Percentiles rank a stretch among this genome's conserved stretches.
Conservation (phyloP, 1,140 invertebrate genomes). For the Conus betulinus region DNA sequence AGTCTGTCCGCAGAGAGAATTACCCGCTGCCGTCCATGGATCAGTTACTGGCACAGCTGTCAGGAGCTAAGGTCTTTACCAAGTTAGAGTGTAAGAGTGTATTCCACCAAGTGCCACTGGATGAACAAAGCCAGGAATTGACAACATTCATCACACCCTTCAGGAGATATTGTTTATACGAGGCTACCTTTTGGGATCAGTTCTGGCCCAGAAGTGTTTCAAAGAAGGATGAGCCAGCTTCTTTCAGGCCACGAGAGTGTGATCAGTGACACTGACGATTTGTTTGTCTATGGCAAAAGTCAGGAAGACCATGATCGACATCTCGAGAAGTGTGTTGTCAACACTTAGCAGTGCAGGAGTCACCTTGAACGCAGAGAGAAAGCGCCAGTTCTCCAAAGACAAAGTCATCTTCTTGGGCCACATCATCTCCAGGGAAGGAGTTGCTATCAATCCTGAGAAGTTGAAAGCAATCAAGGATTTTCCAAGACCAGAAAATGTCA, state of each 20-base stretch:
- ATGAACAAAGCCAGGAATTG: slow-evolving; percentile 34
- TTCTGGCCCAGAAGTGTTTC: slow-evolving; percentile 49
- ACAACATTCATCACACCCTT: slow-evolving; percentile 68
- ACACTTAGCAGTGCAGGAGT: slow-evolving; percentile 54
- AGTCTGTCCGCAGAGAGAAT: slow-evolving; percentile 36
- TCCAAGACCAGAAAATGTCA: neutral
- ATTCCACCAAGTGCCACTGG: slow-evolving; percentile 44
- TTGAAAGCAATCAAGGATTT: neutral
- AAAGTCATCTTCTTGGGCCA: slow-evolving; percentile 44
- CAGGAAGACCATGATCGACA: slow-evolving; percentile 51
- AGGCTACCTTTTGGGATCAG: slow-evolving; percentile 74
- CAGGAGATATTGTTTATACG: slow-evolving; percentile 68
- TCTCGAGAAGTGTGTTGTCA: slow-evolving; percentile 57
- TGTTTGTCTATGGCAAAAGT: slow-evolving; percentile 52
- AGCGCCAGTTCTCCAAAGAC: slow-evolving; percentile 65
- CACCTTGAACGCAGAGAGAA: slow-evolving; percentile 68
- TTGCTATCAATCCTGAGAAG: neutral
- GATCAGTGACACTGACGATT: slow-evolving; percentile 56
- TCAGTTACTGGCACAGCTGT: slow-evolving; percentile 40
- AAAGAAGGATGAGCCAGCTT: slow-evolving; percentile 43
- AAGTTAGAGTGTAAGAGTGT: slow-evolving; percentile 40
- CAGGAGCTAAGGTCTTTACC: slow-evolving; percentile 67
- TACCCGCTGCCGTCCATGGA: slow-evolving; percentile 42
- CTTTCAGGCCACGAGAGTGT: slow-evolving; percentile 37
- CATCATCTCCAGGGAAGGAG: slow-evolving; percentile 21